Percentiles rank a stretch among this genome's conserved stretches.
These are phyloP conservation scores for Ciconia maguari DNA, from an alignment of 2,113 vertebrate species.

Conservation along the genomic window DNA sequence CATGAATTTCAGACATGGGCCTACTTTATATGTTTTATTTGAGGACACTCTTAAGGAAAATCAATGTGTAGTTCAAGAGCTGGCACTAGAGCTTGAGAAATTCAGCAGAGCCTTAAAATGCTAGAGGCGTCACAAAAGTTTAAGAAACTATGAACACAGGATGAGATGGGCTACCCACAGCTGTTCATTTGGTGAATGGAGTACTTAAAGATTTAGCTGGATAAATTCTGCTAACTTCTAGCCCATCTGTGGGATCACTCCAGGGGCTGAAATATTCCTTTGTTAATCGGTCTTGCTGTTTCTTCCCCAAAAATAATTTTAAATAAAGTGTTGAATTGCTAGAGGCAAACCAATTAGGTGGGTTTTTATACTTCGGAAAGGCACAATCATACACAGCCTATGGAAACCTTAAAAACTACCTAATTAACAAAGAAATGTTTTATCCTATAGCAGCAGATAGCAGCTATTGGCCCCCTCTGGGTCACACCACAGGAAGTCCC, in stretches of 20 bases:
- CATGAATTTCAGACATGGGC: constrained; percentile 50
- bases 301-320: neutral
- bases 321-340: neutral
- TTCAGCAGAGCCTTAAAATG: constrained; percentile 4
- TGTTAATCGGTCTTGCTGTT: neutral
- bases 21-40: constrained; percentile 63
- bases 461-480: neutral
- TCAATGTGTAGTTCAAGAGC: constrained; percentile 44
- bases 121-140: neutral
- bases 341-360: neutral
- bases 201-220: neutral
- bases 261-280: neutral
- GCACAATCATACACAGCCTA: neutral
- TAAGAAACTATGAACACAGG: neutral
- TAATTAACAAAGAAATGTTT: neutral
- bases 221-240: neutral
- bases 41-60: constrained; percentile 60
- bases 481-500: neutral
- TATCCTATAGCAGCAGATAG: neutral
- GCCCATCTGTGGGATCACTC: neutral
- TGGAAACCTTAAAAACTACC: neutral
- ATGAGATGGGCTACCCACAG: neutral
- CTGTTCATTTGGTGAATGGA: neutral
- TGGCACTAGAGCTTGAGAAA: constrained; percentile 13
- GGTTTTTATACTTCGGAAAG: neutral